Conservation (phyloP, 2,797 vertebrate species). For the Tolypeutes matacus region DNA sequence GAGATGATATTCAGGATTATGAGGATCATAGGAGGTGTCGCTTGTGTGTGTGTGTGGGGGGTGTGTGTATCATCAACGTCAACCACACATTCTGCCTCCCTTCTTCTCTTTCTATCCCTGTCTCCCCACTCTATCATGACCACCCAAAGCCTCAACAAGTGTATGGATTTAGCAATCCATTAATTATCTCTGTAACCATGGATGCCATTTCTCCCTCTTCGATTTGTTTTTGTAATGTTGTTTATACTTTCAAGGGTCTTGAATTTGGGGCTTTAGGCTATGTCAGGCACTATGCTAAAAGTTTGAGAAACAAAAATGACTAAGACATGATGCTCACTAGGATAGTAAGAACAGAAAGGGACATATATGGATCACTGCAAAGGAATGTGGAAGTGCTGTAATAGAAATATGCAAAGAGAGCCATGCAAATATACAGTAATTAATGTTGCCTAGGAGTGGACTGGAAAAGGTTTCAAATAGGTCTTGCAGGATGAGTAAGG, state of each 20-base stretch:
- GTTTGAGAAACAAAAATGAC: background rate
- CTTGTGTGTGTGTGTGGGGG: too few species aligned
- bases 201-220: background rate
- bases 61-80: background rate
- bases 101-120: background rate
- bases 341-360: background rate
- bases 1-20: background rate
- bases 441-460: background rate
- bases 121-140: background rate
- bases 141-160: background rate
- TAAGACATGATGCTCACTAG: background rate
- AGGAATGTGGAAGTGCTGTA: background rate
- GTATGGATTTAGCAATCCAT: background rate
- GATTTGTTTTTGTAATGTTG: background rate
- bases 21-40: background rate
- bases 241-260: conserved; percentile 36
- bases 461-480: background rate
- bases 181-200: background rate
- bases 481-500: background rate
- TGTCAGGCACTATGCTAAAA: background rate
- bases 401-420: background rate
- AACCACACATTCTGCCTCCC: background rate
- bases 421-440: background rate
- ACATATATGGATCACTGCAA: conserved; percentile 15
- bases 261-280: background rate